Evolutionary conservation across 2,888 invertebrate species (phyloP).

Genomic region (Cataglyphis livida): DNA sequence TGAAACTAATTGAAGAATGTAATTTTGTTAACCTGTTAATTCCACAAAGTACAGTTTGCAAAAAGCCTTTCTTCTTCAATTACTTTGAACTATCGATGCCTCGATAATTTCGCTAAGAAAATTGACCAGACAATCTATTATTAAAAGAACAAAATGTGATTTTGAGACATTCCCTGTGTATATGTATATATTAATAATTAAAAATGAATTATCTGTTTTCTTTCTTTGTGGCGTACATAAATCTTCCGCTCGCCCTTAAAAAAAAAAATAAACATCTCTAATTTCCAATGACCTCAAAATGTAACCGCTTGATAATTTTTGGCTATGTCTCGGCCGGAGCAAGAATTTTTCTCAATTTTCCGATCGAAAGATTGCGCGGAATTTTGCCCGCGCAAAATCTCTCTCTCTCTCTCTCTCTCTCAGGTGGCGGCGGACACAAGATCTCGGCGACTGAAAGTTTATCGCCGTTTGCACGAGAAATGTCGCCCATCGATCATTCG

Average conservation of each 20-base stretch:
- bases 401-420: neutral
- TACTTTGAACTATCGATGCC: neutral
- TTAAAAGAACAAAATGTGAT: neutral
- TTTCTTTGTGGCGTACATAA: neutral
- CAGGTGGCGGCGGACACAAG: neutral
- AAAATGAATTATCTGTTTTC: neutral
- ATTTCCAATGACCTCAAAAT: neutral
- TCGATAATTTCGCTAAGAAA: neutral
- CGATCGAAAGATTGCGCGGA: conserved; percentile 20
- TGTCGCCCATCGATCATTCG: conserved; percentile 43
- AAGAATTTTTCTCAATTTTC: neutral
- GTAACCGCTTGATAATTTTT: conserved; percentile 16
- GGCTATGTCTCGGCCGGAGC: neutral
- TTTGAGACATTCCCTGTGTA: neutral
- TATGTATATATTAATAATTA: neutral
- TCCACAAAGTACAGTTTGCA: too few relatives aligned
- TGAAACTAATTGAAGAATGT: neutral
- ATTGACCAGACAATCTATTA: neutral
- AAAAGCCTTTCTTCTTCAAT: neutral
- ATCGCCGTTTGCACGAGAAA: conserved; percentile 34
- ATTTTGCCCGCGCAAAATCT: neutral
- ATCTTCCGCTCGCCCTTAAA: neutral
- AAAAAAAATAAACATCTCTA: neutral
- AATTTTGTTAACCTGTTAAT: neutral
- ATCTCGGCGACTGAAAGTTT: conserved; percentile 32